phyloP scores from a whole-genome alignment of 2,797 vertebrate genomes.

The Cyprinodon diabolis region DNA sequence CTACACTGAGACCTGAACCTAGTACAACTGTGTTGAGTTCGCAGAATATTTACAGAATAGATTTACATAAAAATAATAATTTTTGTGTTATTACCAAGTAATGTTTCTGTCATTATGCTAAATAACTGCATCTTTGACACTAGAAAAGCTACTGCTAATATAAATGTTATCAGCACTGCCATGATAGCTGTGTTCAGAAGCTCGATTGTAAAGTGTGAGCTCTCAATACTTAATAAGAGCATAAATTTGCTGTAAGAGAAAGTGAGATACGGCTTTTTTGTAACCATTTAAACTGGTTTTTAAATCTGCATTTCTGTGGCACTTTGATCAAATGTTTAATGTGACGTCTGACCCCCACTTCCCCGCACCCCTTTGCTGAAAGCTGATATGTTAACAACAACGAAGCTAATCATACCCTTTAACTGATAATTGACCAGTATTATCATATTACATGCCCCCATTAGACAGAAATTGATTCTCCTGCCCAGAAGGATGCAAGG shows the following conservation, averaged over 20 bases:
- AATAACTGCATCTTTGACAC: conserved; percentile 11
- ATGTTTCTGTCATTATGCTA: conserved; percentile 3
- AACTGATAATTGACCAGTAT: conserved; percentile 67
- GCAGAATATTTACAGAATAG: neutral
- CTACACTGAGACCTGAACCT: neutral
- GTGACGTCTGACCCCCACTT: conserved; percentile 24
- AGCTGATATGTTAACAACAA: conserved; percentile 57
- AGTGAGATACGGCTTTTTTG: conserved; percentile 29
- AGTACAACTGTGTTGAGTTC: neutral
- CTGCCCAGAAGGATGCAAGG: conserved; percentile 42
- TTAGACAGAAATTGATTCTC: conserved; percentile 67
- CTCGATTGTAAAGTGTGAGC: conserved; percentile 21
- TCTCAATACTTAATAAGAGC: conserved; percentile 42
- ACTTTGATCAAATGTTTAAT: conserved; percentile 40
- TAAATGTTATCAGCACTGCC: conserved; percentile 16
- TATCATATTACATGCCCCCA: conserved; percentile 61
- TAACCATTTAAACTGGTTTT: conserved; percentile 29
- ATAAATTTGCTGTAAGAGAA: conserved; percentile 33
- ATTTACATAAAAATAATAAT: neutral
- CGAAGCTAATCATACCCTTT: conserved; percentile 60
- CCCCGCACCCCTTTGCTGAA: conserved; percentile 29
- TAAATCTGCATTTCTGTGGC: conserved; percentile 25
- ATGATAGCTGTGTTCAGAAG: conserved; percentile 16
- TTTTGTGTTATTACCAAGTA: neutral
- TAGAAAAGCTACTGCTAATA: neutral